Percentiles rank a stretch among this genome's conserved stretches.
These are phyloP conservation scores for Anthoptus insignis DNA, from an alignment of 2,888 invertebrate species.

Conservation along the genomic window DNA sequence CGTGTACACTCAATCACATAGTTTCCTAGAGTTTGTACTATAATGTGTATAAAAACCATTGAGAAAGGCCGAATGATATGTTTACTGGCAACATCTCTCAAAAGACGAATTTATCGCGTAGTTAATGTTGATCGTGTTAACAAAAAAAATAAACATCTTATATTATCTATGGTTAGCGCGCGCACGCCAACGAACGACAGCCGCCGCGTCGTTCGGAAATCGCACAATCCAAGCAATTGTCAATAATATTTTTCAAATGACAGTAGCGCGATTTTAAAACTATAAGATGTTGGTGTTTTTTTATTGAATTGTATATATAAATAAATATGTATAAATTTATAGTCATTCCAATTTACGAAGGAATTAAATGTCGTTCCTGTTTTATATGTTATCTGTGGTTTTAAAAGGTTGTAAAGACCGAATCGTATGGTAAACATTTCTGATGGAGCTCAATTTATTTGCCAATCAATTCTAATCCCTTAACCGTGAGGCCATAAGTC, in stretches of 20 bases:
- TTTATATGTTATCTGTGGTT: slow-evolving; percentile 15
- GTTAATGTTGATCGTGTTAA: slow-evolving; percentile 54
- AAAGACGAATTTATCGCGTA: slow-evolving; percentile 82
- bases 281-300: slow-evolving; percentile 27
- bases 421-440: slow-evolving; percentile 17
- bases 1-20: slow-evolving; percentile 23
- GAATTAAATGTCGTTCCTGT: slow-evolving; percentile 34
- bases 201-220: slow-evolving; percentile 46
- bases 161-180: slow-evolving; percentile 37
- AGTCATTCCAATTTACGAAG: slow-evolving; percentile 31
- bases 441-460: background rate
- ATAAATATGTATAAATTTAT: slow-evolving; percentile 19
- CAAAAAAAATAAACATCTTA: slow-evolving; percentile 44
- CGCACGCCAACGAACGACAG: slow-evolving; percentile 49
- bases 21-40: slow-evolving; percentile 53
- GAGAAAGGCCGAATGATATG: slow-evolving; percentile 85
- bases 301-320: slow-evolving; percentile 33
- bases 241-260: slow-evolving; percentile 18
- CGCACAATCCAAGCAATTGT: slow-evolving; percentile 23
- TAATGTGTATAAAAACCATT: slow-evolving; percentile 60
- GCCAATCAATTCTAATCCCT: background rate
- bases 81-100: slow-evolving; percentile 84
- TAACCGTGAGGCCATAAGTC: background rate
- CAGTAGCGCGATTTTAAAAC: slow-evolving; percentile 31
- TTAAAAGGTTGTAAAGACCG: background rate